phyloP scores from a whole-genome alignment of 2,888 invertebrate genomes.

The Neoascia interrupta region DNA sequence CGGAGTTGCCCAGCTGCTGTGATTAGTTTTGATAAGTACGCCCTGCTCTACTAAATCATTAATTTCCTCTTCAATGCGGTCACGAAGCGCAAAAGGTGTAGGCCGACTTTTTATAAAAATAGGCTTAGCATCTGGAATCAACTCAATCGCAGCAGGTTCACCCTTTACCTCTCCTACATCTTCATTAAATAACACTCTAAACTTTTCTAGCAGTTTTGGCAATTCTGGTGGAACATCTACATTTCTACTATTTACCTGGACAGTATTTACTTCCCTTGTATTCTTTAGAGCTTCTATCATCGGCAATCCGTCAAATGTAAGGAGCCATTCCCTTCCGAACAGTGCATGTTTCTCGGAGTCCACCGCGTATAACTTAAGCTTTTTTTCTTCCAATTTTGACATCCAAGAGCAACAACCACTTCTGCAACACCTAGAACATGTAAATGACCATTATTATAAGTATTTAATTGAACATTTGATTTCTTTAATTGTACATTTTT shows the following conservation, averaged over 20 bases:
- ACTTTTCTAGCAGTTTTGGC: neutral
- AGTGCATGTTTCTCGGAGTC: neutral
- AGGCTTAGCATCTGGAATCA: neutral
- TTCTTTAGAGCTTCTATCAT: neutral
- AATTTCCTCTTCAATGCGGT: neutral
- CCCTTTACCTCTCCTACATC: neutral
- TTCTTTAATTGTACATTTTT: neutral
- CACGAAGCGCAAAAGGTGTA: neutral
- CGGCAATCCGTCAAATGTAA: neutral
- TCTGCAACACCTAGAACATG: constrained; percentile 1
- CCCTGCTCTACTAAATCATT: too few relatives aligned
- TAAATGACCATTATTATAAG: neutral
- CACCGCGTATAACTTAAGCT: neutral
- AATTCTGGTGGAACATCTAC: neutral
- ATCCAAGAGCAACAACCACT: too few relatives aligned
- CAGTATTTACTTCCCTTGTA: neutral
- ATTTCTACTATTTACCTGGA: neutral
- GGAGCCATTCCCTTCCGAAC: neutral
- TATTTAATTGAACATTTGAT: constrained; percentile 14
- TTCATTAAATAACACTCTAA: neutral
- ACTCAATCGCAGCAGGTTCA: neutral
- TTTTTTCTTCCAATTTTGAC: neutral
- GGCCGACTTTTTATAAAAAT: neutral
- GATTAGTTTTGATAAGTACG: too few relatives aligned
- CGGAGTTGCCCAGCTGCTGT: constrained; percentile 75